phyloP scores from a whole-genome alignment of 1,140 invertebrate species.

The Dendroctonus valens region DNA sequence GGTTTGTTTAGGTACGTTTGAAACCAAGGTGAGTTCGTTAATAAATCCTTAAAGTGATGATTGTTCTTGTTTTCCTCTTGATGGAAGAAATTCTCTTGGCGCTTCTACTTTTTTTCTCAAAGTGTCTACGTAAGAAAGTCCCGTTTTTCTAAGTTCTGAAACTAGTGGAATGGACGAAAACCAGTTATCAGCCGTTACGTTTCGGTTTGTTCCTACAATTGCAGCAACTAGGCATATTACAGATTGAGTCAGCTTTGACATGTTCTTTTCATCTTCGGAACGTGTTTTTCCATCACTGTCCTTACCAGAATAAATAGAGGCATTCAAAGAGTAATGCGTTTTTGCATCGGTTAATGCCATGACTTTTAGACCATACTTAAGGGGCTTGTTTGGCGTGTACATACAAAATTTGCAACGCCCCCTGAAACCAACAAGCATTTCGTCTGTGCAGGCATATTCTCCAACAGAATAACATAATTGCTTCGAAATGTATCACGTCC shows the following conservation, averaged over 20 bases:
- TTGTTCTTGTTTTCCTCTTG: constrained; percentile 30
- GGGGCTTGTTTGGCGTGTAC: constrained; percentile 15
- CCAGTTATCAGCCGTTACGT: constrained; percentile 50
- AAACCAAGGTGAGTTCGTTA: too few relatives aligned
- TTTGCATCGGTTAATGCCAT: constrained; percentile 27
- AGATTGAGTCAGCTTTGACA: constrained; percentile 5
- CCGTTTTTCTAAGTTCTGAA: constrained; percentile 36
- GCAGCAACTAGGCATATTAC: constrained; percentile 26
- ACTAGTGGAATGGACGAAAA: constrained; percentile 48
- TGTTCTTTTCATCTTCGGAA: constrained; percentile 10
- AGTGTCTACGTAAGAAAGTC: constrained; percentile 40
- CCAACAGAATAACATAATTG: constrained; percentile 4
- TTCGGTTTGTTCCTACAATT: constrained; percentile 42
- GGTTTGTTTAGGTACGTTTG: too few relatives aligned
- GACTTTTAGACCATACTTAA: constrained; percentile 15
- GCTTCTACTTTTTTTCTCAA: constrained; percentile 40
- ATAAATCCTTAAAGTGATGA: constrained; percentile 41
- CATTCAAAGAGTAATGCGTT: constrained; percentile 46
- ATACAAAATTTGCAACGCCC: constrained; percentile 13
- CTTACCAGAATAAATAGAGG: constrained; percentile 36
- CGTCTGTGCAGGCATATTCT: too few relatives aligned
- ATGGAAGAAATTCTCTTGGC: constrained; percentile 12
- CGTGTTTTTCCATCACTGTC: constrained; percentile 9
- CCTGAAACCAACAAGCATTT: too few relatives aligned
- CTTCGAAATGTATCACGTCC: constrained; percentile 29